Evolutionary conservation across 2,113 vertebrate species (phyloP).

Genomic region (Connochaetes taurinus): DNA sequence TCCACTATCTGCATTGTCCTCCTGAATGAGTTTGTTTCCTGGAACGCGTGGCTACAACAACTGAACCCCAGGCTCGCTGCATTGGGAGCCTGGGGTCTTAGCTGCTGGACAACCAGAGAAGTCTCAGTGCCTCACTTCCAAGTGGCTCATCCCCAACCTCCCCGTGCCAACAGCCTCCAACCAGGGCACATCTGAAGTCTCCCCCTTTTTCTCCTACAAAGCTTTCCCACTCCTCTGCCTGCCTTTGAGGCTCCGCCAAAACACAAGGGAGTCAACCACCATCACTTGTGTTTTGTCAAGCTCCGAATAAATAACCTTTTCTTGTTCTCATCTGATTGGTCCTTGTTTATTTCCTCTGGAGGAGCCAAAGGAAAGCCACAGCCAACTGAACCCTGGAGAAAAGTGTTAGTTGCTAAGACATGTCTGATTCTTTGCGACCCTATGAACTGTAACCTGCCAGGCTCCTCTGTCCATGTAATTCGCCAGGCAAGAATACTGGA

Average conservation of each 20-base stretch:
- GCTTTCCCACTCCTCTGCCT: neutral
- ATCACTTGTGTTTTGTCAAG: neutral
- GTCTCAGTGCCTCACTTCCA: too few species aligned
- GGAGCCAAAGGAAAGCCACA: neutral
- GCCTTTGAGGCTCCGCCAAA: neutral
- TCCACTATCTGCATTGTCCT: neutral
- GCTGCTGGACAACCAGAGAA: too few species aligned
- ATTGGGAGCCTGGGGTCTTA: too few species aligned
- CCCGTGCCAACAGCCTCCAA: neutral
- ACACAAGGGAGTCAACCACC: neutral
- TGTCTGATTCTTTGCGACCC: neutral
- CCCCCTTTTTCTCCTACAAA: neutral
- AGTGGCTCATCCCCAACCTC: neutral
- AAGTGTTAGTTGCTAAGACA: neutral
- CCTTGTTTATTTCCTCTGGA: neutral
- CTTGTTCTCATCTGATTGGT: neutral
- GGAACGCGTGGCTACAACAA: fast-evolving
- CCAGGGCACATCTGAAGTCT: fast-evolving
- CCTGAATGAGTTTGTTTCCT: neutral
- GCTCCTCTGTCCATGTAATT: neutral
- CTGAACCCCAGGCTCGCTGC: too few species aligned
- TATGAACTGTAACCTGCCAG: neutral
- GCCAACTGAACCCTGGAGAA: neutral
- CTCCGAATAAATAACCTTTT: neutral
- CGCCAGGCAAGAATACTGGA: neutral